These are phyloP conservation scores for Osmoderma eremita DNA, from an alignment of 2,888 invertebrate species.

Conservation along the genomic window DNA sequence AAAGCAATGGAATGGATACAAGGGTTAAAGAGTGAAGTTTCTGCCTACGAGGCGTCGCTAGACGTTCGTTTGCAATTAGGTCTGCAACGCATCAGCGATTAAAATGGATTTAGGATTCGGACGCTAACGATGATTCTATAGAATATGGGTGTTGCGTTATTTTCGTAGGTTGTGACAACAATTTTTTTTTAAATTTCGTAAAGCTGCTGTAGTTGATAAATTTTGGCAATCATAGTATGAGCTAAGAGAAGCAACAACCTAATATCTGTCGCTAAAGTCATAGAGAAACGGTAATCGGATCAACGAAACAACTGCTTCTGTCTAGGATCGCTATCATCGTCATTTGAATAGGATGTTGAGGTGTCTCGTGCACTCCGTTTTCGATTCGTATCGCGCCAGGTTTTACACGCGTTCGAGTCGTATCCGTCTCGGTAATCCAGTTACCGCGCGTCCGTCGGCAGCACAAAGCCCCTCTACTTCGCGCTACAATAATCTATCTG, in stretches of 20 bases:
- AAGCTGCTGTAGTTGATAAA: not conserved
- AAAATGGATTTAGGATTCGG: too few species aligned
- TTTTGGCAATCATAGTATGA: not conserved
- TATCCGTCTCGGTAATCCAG: slow-evolving; percentile 36
- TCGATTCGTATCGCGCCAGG: slow-evolving; percentile 40
- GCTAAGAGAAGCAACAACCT: too few species aligned
- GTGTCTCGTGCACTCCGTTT: slow-evolving; percentile 44
- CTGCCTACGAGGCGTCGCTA: too few species aligned
- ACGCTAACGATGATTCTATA: too few species aligned
- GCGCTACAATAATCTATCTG: slow-evolving; percentile 34
- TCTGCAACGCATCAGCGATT: too few species aligned
- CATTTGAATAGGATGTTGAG: slow-evolving; percentile 41
- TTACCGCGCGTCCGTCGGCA: slow-evolving; percentile 12
- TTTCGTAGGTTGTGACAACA: too few species aligned
- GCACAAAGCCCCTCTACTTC: slow-evolving; percentile 18
- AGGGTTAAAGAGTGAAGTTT: too few species aligned
- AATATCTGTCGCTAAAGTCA: too few species aligned
- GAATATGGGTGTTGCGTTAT: too few species aligned
- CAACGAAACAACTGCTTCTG: slow-evolving; percentile 26
- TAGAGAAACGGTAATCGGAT: slow-evolving; percentile 18
- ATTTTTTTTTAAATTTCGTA: not conserved
- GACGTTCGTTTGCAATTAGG: too few species aligned
- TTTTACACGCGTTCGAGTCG: slow-evolving; percentile 37
- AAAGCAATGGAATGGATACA: too few species aligned
- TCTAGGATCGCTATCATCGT: slow-evolving; percentile 13